A percentile compares a stretch with the other conserved stretches of the same genome.
Conservation (phyloP, 2,888 invertebrate genomes). For the Tenthredo mesomela region DNA sequence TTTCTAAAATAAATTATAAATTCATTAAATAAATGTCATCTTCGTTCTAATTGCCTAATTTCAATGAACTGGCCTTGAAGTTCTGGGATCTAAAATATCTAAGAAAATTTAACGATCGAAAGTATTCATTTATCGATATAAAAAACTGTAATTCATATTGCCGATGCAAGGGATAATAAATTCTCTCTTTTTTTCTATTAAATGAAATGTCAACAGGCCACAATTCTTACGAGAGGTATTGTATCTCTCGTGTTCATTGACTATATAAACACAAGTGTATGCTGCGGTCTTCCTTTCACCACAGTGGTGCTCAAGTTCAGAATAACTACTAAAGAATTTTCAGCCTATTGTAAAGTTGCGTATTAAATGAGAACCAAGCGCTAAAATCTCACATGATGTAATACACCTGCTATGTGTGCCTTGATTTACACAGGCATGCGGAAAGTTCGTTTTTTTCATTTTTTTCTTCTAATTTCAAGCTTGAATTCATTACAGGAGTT, state of each 20-base stretch:
- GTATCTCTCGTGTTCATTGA: constrained; percentile 35
- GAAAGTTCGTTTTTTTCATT: constrained; percentile 23
- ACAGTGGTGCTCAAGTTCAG: constrained; percentile 57
- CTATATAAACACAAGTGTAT: constrained; percentile 43
- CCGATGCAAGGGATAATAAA: neutral
- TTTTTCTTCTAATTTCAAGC: neutral
- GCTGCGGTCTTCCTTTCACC: constrained; percentile 67
- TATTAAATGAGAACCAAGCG: constrained; percentile 56
- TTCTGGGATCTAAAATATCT: neutral
- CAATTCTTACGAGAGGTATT: neutral
- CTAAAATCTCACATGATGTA: constrained; percentile 60
- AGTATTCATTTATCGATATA: neutral
- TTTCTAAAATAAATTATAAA: neutral
- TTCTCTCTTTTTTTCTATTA: constrained; percentile 6
- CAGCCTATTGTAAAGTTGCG: neutral
- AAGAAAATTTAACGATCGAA: neutral
- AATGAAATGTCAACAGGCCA: constrained; percentile 49
- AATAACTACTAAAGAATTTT: constrained; percentile 53
- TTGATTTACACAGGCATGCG: constrained; percentile 45
- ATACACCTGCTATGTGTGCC: constrained; percentile 59
- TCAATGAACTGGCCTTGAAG: neutral
- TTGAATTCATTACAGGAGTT: constrained; percentile 25
- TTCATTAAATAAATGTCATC: neutral
- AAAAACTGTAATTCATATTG: constrained; percentile 7
- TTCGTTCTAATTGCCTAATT: neutral